A percentile compares a stretch with the other conserved stretches of the same genome.
phyloP scores from a whole-genome alignment of 2,113 vertebrate species.

The Bolborhynchus lineola region DNA sequence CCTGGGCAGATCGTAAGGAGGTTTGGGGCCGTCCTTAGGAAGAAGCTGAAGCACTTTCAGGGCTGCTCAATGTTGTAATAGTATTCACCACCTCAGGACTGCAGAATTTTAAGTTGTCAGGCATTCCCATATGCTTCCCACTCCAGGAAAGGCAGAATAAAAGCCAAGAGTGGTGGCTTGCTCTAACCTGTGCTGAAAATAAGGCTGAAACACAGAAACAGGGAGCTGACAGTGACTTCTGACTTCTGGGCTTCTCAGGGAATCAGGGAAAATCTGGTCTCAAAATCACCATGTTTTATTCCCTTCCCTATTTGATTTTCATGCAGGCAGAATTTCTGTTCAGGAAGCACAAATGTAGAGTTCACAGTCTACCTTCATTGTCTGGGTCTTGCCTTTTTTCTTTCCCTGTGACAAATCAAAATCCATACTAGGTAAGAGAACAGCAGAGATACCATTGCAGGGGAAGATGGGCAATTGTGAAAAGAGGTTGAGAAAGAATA shows the following conservation, averaged over 20 bases:
- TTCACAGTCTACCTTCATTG: constrained; percentile 7
- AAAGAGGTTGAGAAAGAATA: constrained; percentile 36
- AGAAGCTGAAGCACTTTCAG: constrained; percentile 1
- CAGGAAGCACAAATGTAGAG: constrained; percentile 22
- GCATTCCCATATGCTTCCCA: constrained; percentile 53
- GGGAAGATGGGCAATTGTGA: constrained; percentile 48
- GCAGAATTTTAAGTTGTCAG: constrained; percentile 40
- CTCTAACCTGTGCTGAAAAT: constrained; percentile 42
- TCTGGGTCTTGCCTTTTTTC: neutral
- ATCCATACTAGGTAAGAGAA: constrained; percentile 26
- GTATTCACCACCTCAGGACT: constrained; percentile 42
- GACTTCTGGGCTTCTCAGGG: constrained; percentile 54
- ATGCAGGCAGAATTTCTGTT: constrained; percentile 40
- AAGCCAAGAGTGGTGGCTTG: constrained; percentile 16
- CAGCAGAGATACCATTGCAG: constrained; percentile 38
- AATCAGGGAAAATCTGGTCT: constrained; percentile 23
- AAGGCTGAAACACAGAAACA: constrained; percentile 39
- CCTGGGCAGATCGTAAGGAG: neutral
- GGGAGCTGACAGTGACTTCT: constrained; percentile 50
- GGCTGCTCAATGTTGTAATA: constrained; percentile 13
- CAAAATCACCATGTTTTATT: constrained; percentile 46
- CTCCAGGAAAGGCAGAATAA: constrained; percentile 21
- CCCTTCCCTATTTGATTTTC: constrained; percentile 41
- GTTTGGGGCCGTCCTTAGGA: constrained; percentile 37
- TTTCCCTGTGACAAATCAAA: constrained; percentile 35